These are phyloP conservation scores for Leptinotarsa juncta DNA, from an alignment of 2,888 invertebrate species.

Conservation along the genomic window DNA sequence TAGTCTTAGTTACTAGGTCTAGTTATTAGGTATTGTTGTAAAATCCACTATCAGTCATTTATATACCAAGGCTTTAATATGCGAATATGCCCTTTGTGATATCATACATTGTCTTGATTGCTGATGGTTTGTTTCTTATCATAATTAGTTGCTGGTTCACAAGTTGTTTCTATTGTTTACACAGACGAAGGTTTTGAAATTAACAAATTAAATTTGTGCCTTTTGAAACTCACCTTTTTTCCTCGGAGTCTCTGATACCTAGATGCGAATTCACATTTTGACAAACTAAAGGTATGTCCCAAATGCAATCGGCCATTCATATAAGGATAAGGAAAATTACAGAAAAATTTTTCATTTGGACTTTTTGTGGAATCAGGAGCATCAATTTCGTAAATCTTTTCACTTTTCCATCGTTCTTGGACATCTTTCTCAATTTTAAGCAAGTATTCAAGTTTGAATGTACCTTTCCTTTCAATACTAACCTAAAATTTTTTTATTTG, in stretches of 20 bases:
- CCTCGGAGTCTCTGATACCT: conserved; percentile 94
- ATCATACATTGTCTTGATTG: too few species aligned
- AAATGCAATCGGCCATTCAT: conserved; percentile 99
- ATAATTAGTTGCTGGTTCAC: too few species aligned
- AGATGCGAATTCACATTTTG: conserved; percentile 97
- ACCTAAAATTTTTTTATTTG: conserved; percentile 44
- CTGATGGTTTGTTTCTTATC: too few species aligned
- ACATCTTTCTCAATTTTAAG: conserved; percentile 89
- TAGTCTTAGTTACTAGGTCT: too few species aligned
- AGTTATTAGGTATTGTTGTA: too few species aligned
- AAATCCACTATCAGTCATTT: too few species aligned
- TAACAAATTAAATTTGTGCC: too few species aligned
- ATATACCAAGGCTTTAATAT: too few species aligned
- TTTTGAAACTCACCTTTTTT: conserved; percentile 67
- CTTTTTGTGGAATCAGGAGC: conserved; percentile 75
- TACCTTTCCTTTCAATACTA: conserved; percentile 83
- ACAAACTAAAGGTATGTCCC: conserved; percentile 96
- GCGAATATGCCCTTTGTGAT: too few species aligned
- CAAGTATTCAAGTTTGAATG: conserved; percentile 94
- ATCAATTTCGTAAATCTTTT: conserved; percentile 85
- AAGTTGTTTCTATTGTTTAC: too few species aligned
- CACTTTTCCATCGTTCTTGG: conserved; percentile 87
- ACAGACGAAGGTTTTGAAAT: too few species aligned
- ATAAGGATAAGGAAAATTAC: conserved; percentile 98
- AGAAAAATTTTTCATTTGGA: conserved; percentile 85